phyloP scores from a whole-genome alignment of 1,140 invertebrate genomes.

The Megalopta genalis region DNA sequence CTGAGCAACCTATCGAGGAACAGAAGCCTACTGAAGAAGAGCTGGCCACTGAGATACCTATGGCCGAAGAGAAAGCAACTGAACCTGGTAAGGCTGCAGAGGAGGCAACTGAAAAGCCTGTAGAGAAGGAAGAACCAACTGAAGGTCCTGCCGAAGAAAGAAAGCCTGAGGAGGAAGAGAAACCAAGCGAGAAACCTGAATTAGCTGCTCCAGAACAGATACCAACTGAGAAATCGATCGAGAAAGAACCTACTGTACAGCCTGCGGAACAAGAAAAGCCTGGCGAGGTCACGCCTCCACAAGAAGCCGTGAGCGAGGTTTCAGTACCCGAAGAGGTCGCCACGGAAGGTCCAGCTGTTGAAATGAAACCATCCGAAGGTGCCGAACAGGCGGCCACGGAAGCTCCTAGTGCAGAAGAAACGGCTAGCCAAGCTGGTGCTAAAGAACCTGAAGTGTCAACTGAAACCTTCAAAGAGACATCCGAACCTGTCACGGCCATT shows the following conservation, averaged over 20 bases:
- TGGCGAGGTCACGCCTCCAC: constrained; percentile 19
- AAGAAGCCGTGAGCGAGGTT: neutral
- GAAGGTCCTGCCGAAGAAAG: constrained; percentile 38
- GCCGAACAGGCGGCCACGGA: constrained; percentile 52
- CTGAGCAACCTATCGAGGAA: constrained; percentile 27
- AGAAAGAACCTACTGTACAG: constrained; percentile 37
- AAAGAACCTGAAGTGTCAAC: constrained; percentile 13
- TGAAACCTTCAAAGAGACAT: constrained; percentile 13
- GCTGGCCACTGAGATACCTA: neutral
- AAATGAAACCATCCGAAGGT: constrained; percentile 53
- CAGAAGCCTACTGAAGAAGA: constrained; percentile 43
- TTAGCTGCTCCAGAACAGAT: neutral
- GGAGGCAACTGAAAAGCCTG: constrained; percentile 26
- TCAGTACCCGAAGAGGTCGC: constrained; percentile 26
- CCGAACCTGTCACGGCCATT: constrained; percentile 35
- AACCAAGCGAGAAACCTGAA: constrained; percentile 7
- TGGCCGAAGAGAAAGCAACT: constrained; percentile 39
- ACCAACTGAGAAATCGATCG: constrained; percentile 43
- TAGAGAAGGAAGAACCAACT: constrained; percentile 44
- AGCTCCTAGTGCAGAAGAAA: constrained; percentile 28
- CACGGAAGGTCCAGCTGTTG: constrained; percentile 27
- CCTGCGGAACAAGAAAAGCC: constrained; percentile 41
- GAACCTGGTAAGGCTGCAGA: constrained; percentile 37
- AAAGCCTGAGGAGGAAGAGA: constrained; percentile 11
- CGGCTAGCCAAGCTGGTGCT: constrained; percentile 11